A percentile compares a stretch with the other conserved stretches of the same genome.
These are phyloP conservation scores for Rhinogobio ventralis DNA, from an alignment of 2,797 vertebrate genomes.

Conservation along the genomic window DNA sequence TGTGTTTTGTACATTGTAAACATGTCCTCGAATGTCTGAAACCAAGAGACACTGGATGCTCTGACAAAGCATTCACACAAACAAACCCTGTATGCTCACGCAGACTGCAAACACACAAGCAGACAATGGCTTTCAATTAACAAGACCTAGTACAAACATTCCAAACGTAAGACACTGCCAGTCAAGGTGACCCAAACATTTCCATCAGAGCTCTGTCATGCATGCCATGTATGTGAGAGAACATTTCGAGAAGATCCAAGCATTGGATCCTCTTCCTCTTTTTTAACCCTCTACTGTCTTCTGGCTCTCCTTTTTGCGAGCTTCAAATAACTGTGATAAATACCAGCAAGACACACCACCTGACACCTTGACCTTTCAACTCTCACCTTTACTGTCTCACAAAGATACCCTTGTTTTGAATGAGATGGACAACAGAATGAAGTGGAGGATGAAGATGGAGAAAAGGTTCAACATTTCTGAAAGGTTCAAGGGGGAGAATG, in stretches of 20 bases:
- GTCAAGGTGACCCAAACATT: slow-evolving; percentile 22
- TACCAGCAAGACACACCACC: slow-evolving; percentile 77
- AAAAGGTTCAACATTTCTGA: neutral
- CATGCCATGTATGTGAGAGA: slow-evolving; percentile 1
- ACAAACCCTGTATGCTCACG: slow-evolving; percentile 21
- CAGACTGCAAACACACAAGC: slow-evolving; percentile 23
- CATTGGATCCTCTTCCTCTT: neutral
- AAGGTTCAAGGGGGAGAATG: neutral
- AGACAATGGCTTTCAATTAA: slow-evolving; percentile 9
- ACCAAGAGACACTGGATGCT: neutral
- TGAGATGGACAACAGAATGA: slow-evolving; percentile 38
- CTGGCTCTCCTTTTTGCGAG: neutral
- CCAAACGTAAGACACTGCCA: neutral
- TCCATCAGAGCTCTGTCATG: slow-evolving; percentile 9
- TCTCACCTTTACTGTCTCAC: slow-evolving; percentile 69
- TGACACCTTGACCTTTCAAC: slow-evolving; percentile 74
- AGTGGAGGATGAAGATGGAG: neutral
- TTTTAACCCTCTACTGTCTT: slow-evolving; percentile 25
- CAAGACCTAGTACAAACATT: slow-evolving; percentile 14
- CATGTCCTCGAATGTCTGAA: neutral
- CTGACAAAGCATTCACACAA: slow-evolving; percentile 1
- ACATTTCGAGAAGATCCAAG: slow-evolving; percentile 23
- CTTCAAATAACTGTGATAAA: slow-evolving; percentile 71
- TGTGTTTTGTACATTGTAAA: slow-evolving; percentile 1
- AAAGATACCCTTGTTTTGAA: slow-evolving; percentile 65